phyloP scores from a whole-genome alignment of 2,113 vertebrate species.

The Neodontobutis hainanensis region DNA sequence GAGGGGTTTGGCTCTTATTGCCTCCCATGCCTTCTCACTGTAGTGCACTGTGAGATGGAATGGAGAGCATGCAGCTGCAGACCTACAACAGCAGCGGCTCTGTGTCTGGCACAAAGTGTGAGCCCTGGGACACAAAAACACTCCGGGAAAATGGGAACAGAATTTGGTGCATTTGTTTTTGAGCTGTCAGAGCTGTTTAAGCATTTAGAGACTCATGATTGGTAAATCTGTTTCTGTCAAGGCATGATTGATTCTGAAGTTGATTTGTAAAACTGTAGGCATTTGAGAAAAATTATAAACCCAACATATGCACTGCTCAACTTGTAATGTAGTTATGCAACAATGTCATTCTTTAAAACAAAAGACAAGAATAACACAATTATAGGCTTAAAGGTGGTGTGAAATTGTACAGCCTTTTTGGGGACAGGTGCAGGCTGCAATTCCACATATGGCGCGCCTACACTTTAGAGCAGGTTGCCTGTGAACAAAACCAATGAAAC shows the following conservation, averaged over 20 bases:
- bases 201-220: conserved; percentile 28
- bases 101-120: conserved; percentile 21
- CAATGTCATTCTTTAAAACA: no score
- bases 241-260: not conserved
- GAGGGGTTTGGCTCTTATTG: conserved; percentile 63
- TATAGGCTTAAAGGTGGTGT: no score
- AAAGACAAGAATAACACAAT: no score
- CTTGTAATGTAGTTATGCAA: not conserved
- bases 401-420: no score
- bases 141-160: conserved; percentile 31
- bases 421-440: no score
- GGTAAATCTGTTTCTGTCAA: conserved; percentile 16
- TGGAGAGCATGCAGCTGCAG: conserved; percentile 65
- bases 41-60: conserved; percentile 51
- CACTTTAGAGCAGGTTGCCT: no score
- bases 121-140: conserved; percentile 49
- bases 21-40: conserved; percentile 55
- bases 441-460: no score
- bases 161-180: conserved; percentile 27
- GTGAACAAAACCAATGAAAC: no score
- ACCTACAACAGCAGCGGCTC: conserved; percentile 35
- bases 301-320: not conserved
- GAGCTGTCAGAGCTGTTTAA: conserved; percentile 41
- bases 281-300: not conserved
- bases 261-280: no score